Conservation (phyloP, 1,140 invertebrate genomes). For the Bombus haemorrhoidalis region DNA sequence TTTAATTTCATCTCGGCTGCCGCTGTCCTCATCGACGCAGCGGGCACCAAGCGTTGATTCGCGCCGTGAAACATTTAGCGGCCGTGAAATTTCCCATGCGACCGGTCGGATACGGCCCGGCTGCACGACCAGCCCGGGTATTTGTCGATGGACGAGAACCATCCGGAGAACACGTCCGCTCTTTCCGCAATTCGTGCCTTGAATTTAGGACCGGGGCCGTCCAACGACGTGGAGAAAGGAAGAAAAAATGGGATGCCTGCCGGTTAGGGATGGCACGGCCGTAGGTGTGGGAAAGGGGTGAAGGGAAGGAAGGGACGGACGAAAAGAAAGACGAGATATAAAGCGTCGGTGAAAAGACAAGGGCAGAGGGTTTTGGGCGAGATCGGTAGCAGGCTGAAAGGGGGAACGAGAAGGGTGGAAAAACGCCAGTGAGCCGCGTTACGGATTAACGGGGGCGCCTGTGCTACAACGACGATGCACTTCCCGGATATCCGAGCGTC, state of each 20-base stretch:
- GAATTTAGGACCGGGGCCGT: constrained; percentile 48
- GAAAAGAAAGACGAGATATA: not conserved
- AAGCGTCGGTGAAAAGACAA: constrained; percentile 2
- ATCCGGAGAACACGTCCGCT: constrained; percentile 51
- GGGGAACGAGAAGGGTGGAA: constrained; percentile 9
- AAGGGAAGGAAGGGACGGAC: not conserved
- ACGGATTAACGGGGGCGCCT: constrained; percentile 60
- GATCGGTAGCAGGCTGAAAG: not conserved
- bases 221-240: constrained; percentile 23
- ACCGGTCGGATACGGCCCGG: constrained; percentile 35
- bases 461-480: constrained; percentile 65
- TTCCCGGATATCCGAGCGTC: constrained; percentile 65
- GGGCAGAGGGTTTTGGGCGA: not conserved
- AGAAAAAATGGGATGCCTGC: constrained; percentile 13
- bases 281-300: not conserved
- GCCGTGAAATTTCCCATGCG: constrained; percentile 74
- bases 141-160: constrained; percentile 47
- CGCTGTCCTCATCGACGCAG: constrained; percentile 56
- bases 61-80: constrained; percentile 72
- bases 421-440: constrained; percentile 54
- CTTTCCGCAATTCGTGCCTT: constrained; percentile 61
- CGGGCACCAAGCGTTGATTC: constrained; percentile 58
- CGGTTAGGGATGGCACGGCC: not conserved
- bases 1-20: constrained; percentile 67
- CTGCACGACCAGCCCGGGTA: not conserved